Evolutionary conservation across 2,113 vertebrate genomes (phyloP).

Genomic region (Dasypus novemcinctus): DNA sequence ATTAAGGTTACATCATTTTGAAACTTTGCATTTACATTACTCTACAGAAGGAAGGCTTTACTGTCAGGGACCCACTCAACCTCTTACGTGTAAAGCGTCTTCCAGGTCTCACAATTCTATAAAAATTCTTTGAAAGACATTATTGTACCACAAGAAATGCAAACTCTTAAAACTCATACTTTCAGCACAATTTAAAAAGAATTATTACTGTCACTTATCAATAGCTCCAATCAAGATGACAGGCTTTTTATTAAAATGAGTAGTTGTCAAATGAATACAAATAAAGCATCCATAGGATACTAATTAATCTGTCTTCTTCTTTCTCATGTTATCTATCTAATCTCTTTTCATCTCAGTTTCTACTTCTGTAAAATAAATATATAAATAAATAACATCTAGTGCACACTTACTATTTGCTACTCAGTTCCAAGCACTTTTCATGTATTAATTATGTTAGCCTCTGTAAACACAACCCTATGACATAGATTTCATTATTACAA

Average conservation of each 20-base stretch:
- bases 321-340: background rate
- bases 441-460: background rate
- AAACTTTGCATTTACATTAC: background rate
- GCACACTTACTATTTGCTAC: background rate
- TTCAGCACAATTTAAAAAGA: background rate
- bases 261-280: background rate
- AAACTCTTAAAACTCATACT: background rate
- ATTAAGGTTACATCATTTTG: background rate
- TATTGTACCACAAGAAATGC: background rate
- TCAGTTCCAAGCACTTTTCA: background rate
- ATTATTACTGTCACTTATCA: background rate
- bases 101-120: background rate
- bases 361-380: background rate
- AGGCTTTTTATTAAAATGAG: background rate
- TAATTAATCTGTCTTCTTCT: background rate
- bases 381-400: background rate
- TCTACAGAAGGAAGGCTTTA: background rate
- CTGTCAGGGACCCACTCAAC: background rate
- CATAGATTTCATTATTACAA: background rate
- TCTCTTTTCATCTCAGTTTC: background rate
- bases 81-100: background rate
- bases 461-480: background rate
- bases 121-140: background rate
- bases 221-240: background rate
- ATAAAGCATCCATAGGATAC: background rate